Percentiles rank a stretch among this genome's conserved stretches.
phyloP scores from a whole-genome alignment of 1,140 invertebrate genomes.

The Meteorus sp. region DNA sequence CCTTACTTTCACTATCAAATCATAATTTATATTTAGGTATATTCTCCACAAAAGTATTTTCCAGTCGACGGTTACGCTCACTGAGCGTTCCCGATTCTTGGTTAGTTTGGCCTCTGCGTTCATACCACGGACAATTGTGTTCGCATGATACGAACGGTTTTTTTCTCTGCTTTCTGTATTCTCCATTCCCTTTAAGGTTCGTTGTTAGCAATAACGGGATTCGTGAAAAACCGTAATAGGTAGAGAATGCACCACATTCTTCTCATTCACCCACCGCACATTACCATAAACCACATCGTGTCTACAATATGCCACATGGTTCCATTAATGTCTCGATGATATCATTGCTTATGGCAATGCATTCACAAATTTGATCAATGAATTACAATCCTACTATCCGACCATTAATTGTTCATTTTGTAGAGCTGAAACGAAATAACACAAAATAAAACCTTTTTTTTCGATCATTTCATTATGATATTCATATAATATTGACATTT shows the following conservation, averaged over 20 bases:
- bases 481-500: no score
- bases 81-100: not conserved
- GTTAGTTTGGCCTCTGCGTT: slow-evolving; percentile 19
- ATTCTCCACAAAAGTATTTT: no score
- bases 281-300: not conserved
- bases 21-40: no score
- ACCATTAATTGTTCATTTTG: no score
- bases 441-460: no score
- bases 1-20: not conserved
- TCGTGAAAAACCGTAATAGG: not conserved
- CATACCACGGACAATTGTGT: slow-evolving; percentile 6
- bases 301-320: slow-evolving; percentile 25
- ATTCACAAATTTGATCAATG: no score
- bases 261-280: not conserved
- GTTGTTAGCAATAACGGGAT: slow-evolving; percentile 1
- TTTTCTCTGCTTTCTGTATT: slow-evolving; percentile 12
- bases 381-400: no score
- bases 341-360: no score
- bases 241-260: not conserved
- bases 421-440: no score
- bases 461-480: no score
- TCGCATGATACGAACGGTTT: slow-evolving; percentile 9
- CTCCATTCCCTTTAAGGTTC: slow-evolving; percentile 3
- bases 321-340: not conserved
- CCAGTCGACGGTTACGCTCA: no score